These are phyloP conservation scores for Ditula angustiorana DNA, from an alignment of 2,888 invertebrate genomes.

Conservation along the genomic window DNA sequence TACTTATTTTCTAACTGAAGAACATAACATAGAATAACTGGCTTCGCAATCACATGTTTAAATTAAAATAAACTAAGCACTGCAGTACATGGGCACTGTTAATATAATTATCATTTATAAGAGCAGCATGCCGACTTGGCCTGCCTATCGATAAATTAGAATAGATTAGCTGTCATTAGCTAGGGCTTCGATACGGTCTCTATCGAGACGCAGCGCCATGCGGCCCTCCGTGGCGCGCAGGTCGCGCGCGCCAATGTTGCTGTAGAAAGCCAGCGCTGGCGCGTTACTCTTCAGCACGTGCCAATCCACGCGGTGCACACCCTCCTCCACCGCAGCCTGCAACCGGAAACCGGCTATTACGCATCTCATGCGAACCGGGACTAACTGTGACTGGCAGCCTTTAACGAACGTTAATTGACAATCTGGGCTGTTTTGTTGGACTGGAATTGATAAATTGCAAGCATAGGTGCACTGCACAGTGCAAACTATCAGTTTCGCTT, in stretches of 20 bases:
- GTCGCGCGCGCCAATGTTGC: constrained; percentile 87
- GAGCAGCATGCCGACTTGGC: neutral
- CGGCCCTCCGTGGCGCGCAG: constrained; percentile 64
- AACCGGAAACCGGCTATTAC: constrained; percentile 21
- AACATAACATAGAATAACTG: too few relatives aligned
- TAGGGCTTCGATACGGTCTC: constrained; percentile 54
- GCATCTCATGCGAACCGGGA: neutral
- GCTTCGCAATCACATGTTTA: too few relatives aligned
- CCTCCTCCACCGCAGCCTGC: constrained; percentile 71
- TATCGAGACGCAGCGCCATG: constrained; percentile 69
- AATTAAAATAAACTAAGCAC: too few relatives aligned
- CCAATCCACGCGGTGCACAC: constrained; percentile 90
- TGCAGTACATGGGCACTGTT: too few relatives aligned
- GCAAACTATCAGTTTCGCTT: too few relatives aligned
- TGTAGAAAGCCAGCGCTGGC: constrained; percentile 91
- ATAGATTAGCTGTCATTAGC: constrained; percentile 41
- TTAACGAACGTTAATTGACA: neutral
- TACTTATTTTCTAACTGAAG: too few relatives aligned
- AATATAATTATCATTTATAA: neutral
- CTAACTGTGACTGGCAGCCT: neutral
- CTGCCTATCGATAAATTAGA: neutral
- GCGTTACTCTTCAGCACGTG: constrained; percentile 91
- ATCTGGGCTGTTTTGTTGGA: neutral
- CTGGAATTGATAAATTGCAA: neutral
- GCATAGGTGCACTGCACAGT: too few relatives aligned